Conservation (phyloP, 1,140 invertebrate species). For the Orius insidiosus region DNA sequence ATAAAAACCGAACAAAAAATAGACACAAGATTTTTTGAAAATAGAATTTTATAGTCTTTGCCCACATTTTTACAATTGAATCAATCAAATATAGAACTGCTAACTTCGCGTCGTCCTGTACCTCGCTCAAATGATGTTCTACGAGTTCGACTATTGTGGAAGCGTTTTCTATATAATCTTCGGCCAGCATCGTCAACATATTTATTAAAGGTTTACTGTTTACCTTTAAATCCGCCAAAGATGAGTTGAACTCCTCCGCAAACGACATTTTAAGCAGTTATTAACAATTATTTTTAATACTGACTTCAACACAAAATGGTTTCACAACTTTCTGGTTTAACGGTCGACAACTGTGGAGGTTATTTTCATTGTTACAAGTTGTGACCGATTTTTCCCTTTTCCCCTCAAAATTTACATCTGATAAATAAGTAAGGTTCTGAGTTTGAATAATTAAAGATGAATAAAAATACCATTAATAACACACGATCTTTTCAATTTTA, state of each 20-base stretch:
- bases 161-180: conserved; percentile 77
- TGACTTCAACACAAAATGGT: too few relatives aligned
- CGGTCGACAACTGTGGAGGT: too few relatives aligned
- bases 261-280: too few relatives aligned
- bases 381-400: too few relatives aligned
- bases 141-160: conserved; percentile 77
- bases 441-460: too few relatives aligned
- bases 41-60: conserved; percentile 65
- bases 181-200: conserved; percentile 91
- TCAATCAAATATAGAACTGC: conserved; percentile 94
- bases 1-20: conserved; percentile 78
- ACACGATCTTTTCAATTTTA: too few relatives aligned
- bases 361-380: too few relatives aligned
- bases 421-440: too few relatives aligned
- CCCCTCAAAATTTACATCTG: too few relatives aligned
- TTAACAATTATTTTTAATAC: too few relatives aligned
- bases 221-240: conserved; percentile 66
- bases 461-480: too few relatives aligned
- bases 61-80: conserved; percentile 94
- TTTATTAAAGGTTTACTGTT: conserved; percentile 96
- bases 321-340: too few relatives aligned
- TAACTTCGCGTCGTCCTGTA: conserved; percentile 69
- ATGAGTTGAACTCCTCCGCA: conserved; percentile 67
- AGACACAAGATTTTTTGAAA: conserved; percentile 70
- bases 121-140: conserved; percentile 83